Evolutionary conservation across 2,113 vertebrate genomes (phyloP), one percentile per base, ranked within the genome.

Genomic region (Microtus ochrogaster): DNA sequence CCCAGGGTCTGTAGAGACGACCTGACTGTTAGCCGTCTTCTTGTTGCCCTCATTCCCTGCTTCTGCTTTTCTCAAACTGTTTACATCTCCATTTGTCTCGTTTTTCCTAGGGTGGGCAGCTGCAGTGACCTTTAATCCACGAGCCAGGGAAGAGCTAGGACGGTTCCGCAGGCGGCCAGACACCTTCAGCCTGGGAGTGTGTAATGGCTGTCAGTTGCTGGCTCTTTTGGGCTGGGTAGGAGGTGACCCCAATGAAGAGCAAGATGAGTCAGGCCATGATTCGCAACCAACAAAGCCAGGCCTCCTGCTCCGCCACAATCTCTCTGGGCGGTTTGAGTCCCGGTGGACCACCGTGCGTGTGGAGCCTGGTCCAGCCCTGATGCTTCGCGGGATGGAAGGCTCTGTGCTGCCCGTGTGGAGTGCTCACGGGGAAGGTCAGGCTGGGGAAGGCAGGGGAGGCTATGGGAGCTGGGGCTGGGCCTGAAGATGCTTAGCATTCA

Each of bases 121-220:
- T 36, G 99, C 99, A 0, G 99, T 99, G 74, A 98, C 97, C 39
- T 99, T 98, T 95, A 99, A 99, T 96, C 95, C 98, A 1, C 96
- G 89, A 9, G 99, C 99, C 0, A 98, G 98, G 74, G 98, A 97
- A 9, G 98, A 99, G 93, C 99, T 99, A 89, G 98, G 98, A 14
- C 98, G 98, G 8, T 99, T 99, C 98, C 98, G 98, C 9, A 96
- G 36, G 8, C 99, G 99, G 9, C 90, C 81, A 0, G 98, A 99
- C 97, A 99, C 99, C 3, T 98, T 99, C 97, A 99, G 99, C 98
- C 98, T 99, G 90, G 99, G 99, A 0, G 99, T 99, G 83, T 99
- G 99, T 95, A 99, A 99, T 0, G 99, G 99, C 94, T 99, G 99
- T 94, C 99, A 99, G 95, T 98, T 99, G 79, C 98, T 99, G 90